Base-by-base conservation (phyloP, 2,888 invertebrate species). In the Sarcophaga rosellei region DNA sequence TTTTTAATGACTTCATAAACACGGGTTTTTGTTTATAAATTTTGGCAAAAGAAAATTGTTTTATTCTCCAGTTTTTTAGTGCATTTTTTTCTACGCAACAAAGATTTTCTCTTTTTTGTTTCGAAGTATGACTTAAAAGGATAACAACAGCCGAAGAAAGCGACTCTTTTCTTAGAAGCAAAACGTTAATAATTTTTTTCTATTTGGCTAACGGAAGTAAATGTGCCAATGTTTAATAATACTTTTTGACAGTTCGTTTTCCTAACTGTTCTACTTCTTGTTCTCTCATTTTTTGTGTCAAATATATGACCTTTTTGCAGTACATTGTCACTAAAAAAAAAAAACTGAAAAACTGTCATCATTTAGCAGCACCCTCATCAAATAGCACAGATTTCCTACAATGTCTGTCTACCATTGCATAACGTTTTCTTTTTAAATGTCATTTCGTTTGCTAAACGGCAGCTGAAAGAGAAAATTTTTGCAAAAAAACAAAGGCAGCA, bases 321-420 rank as follows among this genome's bases (percentile, higher is more conserved):
- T 66, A 63, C 66, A 10, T 1, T 35, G 1, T 1, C 35, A 35
- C 35, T 10, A 35, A 35, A 35, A 35, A 1, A 35, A 10, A 35
- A 35, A 17, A 45, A 70, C 78, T 78, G 23, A 4, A 74, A 86
- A 86, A 86, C 86, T 86, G 86, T 84, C 86, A 86, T 81, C 84
- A 81, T 75, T 84, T 73, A 47, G 23, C 61, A 11, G 78, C 86
- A 86, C 86, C 86, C 86, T 86, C 81, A 75, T 86, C 86, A 86
- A 53, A 17, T 15, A 53, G 23, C 25, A 77, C 11, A 65, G 35
- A 82, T 72, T 82, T 63, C 35, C 53, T 45, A 3, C 25, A 6
- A 53, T 45, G n/a, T 53, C 4, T 57, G 21, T 57, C 6, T 44
- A 47, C 17, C 25, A 57, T 57, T 68, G 59, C 44, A 35, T 62